Base-by-base conservation (phyloP, 2,113 vertebrate species). In the Geococcyx californianus region DNA sequence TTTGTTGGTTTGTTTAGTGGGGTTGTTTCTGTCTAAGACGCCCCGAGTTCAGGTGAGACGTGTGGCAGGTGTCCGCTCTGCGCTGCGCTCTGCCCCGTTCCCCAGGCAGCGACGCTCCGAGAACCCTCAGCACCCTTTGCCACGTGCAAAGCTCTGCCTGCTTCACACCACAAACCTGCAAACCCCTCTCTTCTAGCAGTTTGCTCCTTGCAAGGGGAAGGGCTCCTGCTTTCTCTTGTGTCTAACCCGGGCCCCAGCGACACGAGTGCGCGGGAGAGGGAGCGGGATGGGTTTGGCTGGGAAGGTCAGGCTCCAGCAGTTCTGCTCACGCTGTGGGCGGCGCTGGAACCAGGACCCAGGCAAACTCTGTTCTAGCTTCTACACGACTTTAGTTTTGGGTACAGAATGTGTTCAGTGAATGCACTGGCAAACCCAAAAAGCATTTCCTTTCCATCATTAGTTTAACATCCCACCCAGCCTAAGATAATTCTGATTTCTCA, bases 151-250 rank as follows among this genome's bases (percentile, higher is more conserved):
- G 44, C 70, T 87, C 69, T 56, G 66, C 69, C n/a, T 10, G 47
- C 40, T 20, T 63, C 17, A 21, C 60, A 38, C 17, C 63, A 16
- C 3, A 1, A 62, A 11, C 38, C 63, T 26, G 0, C 18, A 69
- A 44, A 69, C 54, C 44, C 55, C 51, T 60, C 73, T 38, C 44
- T 64, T n/a, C 84, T 84, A 9, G 55, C 74, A 33, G 18, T 72
- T 84, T 59, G 20, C 54, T 73, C 58, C 44, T 52, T 86, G 72
- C 44, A 73, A 88, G 66, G 72, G 44, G 44, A 88, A 16, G 4
- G 4, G 62, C 89, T 90, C 59, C 72, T 84, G 42, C 91, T 88
- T 83, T 93, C 63, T 83, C 56, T 63, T 58, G 40, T 42, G 49
- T 51, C 51, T 70, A 16, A 2, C 55, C 70, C 72, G 17, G 28